These are phyloP conservation scores for Corella eumyota DNA, from an alignment of 23 tunicate genomes.

Conservation along the genomic window DNA sequence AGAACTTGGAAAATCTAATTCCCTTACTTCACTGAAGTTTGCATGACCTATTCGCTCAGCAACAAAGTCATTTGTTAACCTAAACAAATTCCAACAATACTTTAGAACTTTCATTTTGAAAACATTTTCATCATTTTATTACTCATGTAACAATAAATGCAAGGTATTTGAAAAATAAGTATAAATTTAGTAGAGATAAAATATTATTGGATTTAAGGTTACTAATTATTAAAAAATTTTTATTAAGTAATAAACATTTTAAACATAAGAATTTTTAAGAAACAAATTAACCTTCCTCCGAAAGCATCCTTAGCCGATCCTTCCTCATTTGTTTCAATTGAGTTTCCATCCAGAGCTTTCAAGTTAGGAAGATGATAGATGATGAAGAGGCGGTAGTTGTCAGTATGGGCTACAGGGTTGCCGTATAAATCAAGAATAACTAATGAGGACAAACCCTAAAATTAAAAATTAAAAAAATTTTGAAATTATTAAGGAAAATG, in stretches of 20 bases:
- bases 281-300: slow-evolving; percentile 99
- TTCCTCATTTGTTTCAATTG: slow-evolving; percentile 55
- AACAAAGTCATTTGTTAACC: slow-evolving; percentile 91
- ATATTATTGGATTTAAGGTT: too few species aligned
- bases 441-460: slow-evolving; percentile 43
- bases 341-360: slow-evolving; percentile 88
- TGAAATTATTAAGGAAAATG: background rate
- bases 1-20: slow-evolving; percentile 72
- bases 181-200: too few species aligned
- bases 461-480: background rate
- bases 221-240: too few species aligned
- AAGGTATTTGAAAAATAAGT: too few species aligned
- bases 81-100: slow-evolving; percentile 8
- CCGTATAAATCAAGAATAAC: slow-evolving; percentile 83
- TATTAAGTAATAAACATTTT: too few species aligned
- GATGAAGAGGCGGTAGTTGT: slow-evolving; percentile 64
- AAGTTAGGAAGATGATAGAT: slow-evolving; percentile 76
- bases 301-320: slow-evolving; percentile 80
- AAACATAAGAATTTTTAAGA: too few species aligned
- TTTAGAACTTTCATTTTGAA: too few species aligned
- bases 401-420: slow-evolving; percentile 65
- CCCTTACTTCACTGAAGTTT: slow-evolving; percentile 73
- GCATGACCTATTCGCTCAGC: slow-evolving; percentile 84
- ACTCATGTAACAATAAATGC: too few species aligned
- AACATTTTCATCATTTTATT: too few species aligned